A percentile compares a stretch with the other conserved stretches of the same genome.
Conservation (phyloP, 2,888 invertebrate genomes). For the Volucella inflata region DNA sequence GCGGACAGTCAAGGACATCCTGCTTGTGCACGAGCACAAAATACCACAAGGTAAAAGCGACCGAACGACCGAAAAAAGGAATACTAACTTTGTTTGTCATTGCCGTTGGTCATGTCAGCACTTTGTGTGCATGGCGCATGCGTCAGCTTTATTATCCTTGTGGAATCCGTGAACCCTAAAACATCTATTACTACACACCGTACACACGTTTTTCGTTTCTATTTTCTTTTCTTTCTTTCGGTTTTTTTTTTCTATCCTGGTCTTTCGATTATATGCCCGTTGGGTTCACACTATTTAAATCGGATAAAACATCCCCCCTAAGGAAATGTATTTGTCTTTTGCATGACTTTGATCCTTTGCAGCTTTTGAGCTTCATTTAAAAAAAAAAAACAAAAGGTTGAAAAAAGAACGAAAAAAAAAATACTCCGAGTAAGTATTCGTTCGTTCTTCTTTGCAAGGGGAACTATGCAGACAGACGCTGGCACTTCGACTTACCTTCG, state of each 20-base stretch:
- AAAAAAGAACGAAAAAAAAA: too few species aligned
- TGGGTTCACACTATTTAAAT: constrained; percentile 61
- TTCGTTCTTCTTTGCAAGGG: too few species aligned
- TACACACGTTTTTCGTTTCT: too few species aligned
- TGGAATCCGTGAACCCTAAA: constrained; percentile 45
- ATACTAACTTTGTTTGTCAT: constrained; percentile 69
- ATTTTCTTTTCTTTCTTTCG: too few species aligned
- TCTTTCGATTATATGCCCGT: constrained; percentile 36
- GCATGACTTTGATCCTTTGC: constrained; percentile 35
- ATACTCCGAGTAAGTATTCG: too few species aligned
- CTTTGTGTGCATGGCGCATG: constrained; percentile 43
- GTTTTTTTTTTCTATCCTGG: background rate
- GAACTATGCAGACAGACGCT: constrained; percentile 8
- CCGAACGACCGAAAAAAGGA: constrained; percentile 33
- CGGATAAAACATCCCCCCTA: constrained; percentile 33
- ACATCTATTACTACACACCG: constrained; percentile 49
- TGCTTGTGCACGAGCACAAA: constrained; percentile 42
- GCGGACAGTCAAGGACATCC: constrained; percentile 71
- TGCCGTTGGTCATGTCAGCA: constrained; percentile 73
- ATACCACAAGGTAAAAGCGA: constrained; percentile 35
- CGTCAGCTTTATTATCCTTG: constrained; percentile 62
- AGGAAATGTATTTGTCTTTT: constrained; percentile 35
- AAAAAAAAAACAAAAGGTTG: too few species aligned
- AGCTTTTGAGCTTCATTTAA: background rate
- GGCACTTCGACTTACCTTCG: constrained; percentile 85